Conservation (phyloP, 2,888 invertebrate species). For the Nemotelus pantherinus region DNA sequence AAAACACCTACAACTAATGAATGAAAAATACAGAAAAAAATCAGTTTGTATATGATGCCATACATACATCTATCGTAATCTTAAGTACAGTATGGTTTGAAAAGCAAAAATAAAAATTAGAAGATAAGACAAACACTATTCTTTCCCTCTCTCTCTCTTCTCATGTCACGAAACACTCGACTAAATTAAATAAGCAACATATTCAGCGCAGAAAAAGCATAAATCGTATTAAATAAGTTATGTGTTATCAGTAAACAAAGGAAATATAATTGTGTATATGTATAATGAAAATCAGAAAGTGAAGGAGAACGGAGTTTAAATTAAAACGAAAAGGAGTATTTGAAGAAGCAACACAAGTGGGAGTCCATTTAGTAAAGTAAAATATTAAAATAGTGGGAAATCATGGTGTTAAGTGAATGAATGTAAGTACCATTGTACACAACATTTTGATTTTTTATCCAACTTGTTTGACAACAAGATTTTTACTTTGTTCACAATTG, state of each 20-base stretch:
- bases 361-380: conserved; percentile 1
- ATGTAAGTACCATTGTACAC: not conserved
- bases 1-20: not conserved
- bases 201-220: not conserved
- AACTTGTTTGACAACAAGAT: too few relatives aligned
- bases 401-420: not conserved
- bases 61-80: too few relatives aligned
- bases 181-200: conserved; percentile 1
- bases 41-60: too few relatives aligned
- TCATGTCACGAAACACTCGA: too few relatives aligned
- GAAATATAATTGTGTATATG: not conserved
- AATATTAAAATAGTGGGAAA: too few relatives aligned
- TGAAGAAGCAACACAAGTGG: not conserved
- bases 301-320: not conserved
- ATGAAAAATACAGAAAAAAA: not conserved
- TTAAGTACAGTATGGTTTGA: too few relatives aligned
- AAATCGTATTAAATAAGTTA: conserved; percentile 13
- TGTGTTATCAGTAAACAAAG: conserved; percentile 22
- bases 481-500: too few relatives aligned
- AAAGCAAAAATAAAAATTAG: too few relatives aligned
- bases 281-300: not conserved
- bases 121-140: too few relatives aligned
- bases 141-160: too few relatives aligned
- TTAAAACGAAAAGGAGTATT: not conserved
- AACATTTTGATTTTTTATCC: too few relatives aligned